phyloP scores from a whole-genome alignment of 2,888 invertebrate genomes.

The Plebejus anna region DNA sequence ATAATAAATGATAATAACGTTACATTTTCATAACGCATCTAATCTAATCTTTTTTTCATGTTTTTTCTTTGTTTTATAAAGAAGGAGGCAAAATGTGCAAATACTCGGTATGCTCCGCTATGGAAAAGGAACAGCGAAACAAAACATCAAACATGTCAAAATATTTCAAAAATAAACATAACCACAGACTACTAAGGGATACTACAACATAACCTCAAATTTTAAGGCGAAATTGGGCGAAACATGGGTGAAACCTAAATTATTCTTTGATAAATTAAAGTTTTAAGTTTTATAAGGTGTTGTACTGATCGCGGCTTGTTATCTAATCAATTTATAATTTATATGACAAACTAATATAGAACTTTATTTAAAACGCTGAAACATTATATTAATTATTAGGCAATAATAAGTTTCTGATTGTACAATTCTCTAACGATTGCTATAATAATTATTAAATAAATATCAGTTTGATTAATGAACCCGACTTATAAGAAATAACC shows the following conservation, averaged over 20 bases:
- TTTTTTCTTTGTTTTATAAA: not conserved
- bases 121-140: not conserved
- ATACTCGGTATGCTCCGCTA: not conserved
- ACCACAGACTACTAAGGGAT: no score
- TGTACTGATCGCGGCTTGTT: not conserved
- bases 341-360: not conserved
- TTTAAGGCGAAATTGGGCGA: not conserved
- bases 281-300: not conserved
- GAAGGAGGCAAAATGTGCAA: not conserved
- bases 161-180: not conserved
- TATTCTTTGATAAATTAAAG: not conserved
- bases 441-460: no score
- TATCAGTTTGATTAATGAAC: not conserved
- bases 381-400: no score
- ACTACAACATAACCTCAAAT: slow-evolving; percentile 4
- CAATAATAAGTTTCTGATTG: no score
- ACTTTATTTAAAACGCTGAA: no score
- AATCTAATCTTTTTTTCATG: no score
- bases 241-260: no score
- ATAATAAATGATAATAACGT: no score
- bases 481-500: not conserved
- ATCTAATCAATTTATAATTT: not conserved
- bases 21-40: no score
- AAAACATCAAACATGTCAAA: not conserved
- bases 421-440: no score